These are phyloP conservation scores for Catocala sponsa DNA, from an alignment of 2,888 invertebrate genomes.

Conservation along the genomic window DNA sequence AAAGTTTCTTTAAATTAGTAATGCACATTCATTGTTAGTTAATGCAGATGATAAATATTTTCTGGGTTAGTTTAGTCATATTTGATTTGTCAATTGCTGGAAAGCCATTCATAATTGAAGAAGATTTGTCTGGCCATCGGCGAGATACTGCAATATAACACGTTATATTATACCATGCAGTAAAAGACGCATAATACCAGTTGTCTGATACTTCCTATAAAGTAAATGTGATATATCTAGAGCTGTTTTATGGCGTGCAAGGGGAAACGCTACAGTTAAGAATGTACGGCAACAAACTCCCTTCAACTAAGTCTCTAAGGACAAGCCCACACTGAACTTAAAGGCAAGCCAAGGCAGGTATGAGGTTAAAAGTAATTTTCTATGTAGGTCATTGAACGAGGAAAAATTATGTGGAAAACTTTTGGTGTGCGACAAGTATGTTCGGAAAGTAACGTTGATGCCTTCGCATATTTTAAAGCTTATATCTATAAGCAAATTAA, in stretches of 20 bases:
- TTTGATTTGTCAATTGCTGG: too few species aligned
- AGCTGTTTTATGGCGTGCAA: slow-evolving; percentile 28
- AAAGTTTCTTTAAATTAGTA: too few species aligned
- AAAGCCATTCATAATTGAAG: too few species aligned
- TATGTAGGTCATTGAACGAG: slow-evolving; percentile 39
- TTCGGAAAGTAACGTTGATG: not conserved
- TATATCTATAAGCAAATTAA: too few species aligned
- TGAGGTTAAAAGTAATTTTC: slow-evolving; percentile 27
- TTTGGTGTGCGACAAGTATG: not conserved
- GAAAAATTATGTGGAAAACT: slow-evolving; percentile 40
- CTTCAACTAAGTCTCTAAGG: slow-evolving; percentile 17
- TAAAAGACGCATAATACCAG: too few species aligned
- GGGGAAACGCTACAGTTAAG: slow-evolving; percentile 29
- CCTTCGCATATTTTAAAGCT: too few species aligned
- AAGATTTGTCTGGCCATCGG: too few species aligned
- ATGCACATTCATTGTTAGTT: too few species aligned
- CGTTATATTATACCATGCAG: too few species aligned
- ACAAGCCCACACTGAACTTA: slow-evolving; percentile 12
- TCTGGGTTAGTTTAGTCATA: too few species aligned
- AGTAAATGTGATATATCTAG: slow-evolving; percentile 7
- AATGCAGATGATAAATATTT: too few species aligned
- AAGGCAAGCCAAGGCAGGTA: slow-evolving; percentile 14
- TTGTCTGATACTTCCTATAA: not conserved
- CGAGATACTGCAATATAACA: too few species aligned
- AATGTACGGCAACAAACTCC: slow-evolving; percentile 21